These are phyloP conservation scores for Ceyx erithaca DNA, from an alignment of 2,797 vertebrate species.

Conservation along the genomic window DNA sequence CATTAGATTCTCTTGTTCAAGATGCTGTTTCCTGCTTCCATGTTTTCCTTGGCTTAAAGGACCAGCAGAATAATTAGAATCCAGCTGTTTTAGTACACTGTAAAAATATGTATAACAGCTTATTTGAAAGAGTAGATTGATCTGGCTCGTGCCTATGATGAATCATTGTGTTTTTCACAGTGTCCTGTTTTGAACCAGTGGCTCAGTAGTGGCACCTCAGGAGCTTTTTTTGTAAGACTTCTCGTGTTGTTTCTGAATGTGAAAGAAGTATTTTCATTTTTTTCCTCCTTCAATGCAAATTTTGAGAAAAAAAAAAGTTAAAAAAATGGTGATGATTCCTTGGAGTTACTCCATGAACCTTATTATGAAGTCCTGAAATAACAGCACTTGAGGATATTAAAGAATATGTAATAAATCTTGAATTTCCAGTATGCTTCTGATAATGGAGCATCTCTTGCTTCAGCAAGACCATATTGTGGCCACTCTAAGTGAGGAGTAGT, in stretches of 20 bases:
- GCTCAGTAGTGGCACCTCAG: background rate
- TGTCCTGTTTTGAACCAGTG: background rate
- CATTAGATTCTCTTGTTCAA: background rate
- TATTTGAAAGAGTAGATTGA: background rate
- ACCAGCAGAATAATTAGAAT: background rate
- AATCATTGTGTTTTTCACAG: background rate
- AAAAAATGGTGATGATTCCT: background rate
- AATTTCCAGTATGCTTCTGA: background rate
- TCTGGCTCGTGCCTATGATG: rapidly evolving
- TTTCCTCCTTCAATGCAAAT: background rate
- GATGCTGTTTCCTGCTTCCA: rapidly evolving
- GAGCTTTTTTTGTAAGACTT: background rate
- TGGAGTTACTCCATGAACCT: background rate
- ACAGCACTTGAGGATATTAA: background rate
- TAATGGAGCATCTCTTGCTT: background rate
- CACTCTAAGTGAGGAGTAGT: background rate
- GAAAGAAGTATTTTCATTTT: background rate
- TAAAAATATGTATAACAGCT: background rate
- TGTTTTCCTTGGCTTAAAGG: background rate
- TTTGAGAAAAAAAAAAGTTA: background rate
- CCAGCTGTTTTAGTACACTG: background rate
- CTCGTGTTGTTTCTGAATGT: background rate
- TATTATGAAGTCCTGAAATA: background rate
- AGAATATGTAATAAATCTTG: background rate
- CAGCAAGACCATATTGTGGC: background rate